A percentile compares a stretch with the other conserved stretches of the same genome.
phyloP scores from a whole-genome alignment of 2,113 vertebrate genomes.

The Planiliza haematocheilus region DNA sequence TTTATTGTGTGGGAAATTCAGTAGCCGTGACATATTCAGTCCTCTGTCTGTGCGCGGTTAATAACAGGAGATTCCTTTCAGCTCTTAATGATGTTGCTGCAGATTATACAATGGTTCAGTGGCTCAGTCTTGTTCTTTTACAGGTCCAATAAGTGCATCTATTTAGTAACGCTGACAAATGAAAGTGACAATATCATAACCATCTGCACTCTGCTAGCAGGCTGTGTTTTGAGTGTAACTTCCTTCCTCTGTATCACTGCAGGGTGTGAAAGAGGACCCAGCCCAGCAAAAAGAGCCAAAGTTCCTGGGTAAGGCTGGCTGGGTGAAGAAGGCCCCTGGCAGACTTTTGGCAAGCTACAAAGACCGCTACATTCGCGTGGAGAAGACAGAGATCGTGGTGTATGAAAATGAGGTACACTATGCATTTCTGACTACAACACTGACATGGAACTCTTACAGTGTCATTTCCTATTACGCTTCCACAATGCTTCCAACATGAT shows the following conservation, averaged over 20 bases:
- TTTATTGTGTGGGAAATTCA: too few species aligned
- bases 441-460: too few species aligned
- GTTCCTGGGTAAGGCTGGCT: conserved; percentile 88
- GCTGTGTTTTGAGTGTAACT: conserved; percentile 45
- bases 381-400: conserved; percentile 87
- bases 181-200: conserved; percentile 4
- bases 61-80: too few species aligned
- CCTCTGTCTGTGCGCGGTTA: too few species aligned
- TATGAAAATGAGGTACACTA: conserved; percentile 91
- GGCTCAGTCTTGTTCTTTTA: neutral
- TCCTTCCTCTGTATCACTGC: conserved; percentile 46
- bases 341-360: conserved; percentile 90
- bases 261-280: conserved; percentile 85
- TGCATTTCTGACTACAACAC: too few species aligned
- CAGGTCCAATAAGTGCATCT: neutral
- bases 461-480: too few species aligned
- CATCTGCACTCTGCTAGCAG: neutral
- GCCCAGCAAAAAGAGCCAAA: conserved; percentile 80
- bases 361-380: conserved; percentile 92
- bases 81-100: neutral
- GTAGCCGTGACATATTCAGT: too few species aligned
- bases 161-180: neutral
- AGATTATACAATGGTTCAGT: neutral
- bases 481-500: neutral
- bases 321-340: conserved; percentile 92